Percentiles rank a stretch among this genome's conserved stretches.
These are phyloP conservation scores for Halcyon senegalensis DNA, from an alignment of 2,113 vertebrate genomes.

Conservation along the genomic window DNA sequence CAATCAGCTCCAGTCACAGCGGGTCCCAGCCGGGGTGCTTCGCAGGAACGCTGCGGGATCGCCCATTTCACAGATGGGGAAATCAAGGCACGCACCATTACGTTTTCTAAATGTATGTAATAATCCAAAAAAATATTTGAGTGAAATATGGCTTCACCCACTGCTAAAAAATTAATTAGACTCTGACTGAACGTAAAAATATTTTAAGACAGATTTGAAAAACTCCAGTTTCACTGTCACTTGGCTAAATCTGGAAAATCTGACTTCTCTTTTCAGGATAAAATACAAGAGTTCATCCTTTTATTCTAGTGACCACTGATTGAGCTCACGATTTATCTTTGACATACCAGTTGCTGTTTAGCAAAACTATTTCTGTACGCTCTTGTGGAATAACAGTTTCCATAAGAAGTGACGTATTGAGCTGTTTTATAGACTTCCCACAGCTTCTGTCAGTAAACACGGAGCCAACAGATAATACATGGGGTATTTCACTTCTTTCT, in stretches of 20 bases:
- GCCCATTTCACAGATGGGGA: constrained; percentile 21
- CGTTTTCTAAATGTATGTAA: neutral
- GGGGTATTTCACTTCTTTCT: neutral
- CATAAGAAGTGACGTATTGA: constrained; percentile 25
- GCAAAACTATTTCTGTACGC: constrained; percentile 18
- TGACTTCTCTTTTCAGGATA: neutral
- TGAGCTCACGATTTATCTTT: neutral
- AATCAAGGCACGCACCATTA: neutral
- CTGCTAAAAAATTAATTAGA: neutral
- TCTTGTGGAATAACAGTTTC: constrained; percentile 11
- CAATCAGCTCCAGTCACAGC: constrained; percentile 19
- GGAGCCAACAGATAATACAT: constrained; percentile 6
- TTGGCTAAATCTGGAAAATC: neutral
- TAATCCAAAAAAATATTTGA: neutral
- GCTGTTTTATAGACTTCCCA: constrained; percentile 40
- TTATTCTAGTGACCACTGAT: neutral
- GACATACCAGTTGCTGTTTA: neutral
- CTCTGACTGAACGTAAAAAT: neutral
- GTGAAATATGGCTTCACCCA: neutral
- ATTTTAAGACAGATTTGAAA: neutral
- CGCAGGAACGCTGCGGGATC: neutral
- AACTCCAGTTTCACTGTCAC: neutral
- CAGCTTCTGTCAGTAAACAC: constrained; percentile 31
- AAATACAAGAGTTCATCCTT: neutral
- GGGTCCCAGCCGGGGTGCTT: neutral